Evolutionary conservation across 64 coral and sea anemone species (phyloP).

Genomic region (Acropora tenuis): DNA sequence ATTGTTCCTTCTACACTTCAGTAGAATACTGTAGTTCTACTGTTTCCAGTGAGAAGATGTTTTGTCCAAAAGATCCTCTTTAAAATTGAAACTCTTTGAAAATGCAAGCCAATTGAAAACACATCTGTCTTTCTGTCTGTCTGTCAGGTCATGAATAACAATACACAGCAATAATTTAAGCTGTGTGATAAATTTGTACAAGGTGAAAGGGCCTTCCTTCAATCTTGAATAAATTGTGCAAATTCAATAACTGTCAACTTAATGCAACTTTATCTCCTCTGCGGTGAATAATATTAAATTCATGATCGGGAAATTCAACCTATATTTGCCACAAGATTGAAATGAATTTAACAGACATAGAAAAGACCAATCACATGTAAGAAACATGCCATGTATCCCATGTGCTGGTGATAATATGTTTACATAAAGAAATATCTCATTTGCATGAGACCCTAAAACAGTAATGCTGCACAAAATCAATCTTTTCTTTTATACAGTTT

Average conservation of each 20-base stretch:
- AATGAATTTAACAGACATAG: neutral
- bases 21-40: too few species aligned
- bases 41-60: too few species aligned
- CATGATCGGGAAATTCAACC: neutral
- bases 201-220: neutral
- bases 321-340: constrained; percentile 13
- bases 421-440: neutral
- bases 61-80: neutral
- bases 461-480: neutral
- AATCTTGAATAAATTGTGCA: neutral
- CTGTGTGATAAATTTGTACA: neutral
- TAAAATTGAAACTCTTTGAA: neutral
- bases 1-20: too few species aligned
- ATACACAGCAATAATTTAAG: neutral
- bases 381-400: neutral
- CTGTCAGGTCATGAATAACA: constrained; percentile 12
- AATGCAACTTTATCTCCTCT: neutral
- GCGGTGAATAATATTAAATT: neutral
- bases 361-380: constrained; percentile 15
- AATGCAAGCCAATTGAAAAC: neutral
- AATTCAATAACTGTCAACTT: neutral
- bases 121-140: constrained; percentile 20
- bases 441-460: neutral
- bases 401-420: neutral
- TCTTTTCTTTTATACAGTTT: too few species aligned